Evolutionary conservation across 1,140 invertebrate species (phyloP), one percentile per base, ranked within the genome.

Genomic region (Diachasma alloeum): DNA sequence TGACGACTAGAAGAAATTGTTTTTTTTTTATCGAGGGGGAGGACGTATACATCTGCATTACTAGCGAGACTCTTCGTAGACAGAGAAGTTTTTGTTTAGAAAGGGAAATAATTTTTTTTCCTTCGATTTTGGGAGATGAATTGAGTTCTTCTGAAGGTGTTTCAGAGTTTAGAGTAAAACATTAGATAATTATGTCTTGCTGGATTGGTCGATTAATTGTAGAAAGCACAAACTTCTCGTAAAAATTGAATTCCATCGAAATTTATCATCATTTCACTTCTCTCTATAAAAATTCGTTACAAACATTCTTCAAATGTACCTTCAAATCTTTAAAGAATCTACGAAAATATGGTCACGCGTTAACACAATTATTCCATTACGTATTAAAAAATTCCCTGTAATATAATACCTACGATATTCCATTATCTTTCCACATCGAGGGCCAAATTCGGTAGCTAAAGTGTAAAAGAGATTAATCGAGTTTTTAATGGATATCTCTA

Each of bases 291-390:
- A 72, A 19, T 72, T 48, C 39, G 22, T 72, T 31, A 46, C 24
- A 48, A 72, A 46, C 17, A 53, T 53, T 13, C 48, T 17, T 36
- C 44, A 81, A 81, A 82, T 82, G 78, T 83, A 81, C 82, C 78
- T 83, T 83, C 81, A 79, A 84, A 80, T 80, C 85, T 87, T 87
- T 88, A 87, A 89, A 89, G 87, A 89, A 87, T 83, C 83, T 83
- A 87, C 80, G 80, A 69, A 69, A 74, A 74, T 74, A 74, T 75
- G 71, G 71, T 66, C 66, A 26, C 22, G 15, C 42, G 24, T 46
- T 59, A 76, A 71, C 46, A 46, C 69, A 76, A 76, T 53, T 42
- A 68, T 59, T 53, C n/a, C 44, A 42, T 15, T 46, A 9, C 17
- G 13, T 44, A 68, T 9, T 68, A 15, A 26, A 31, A 42, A 39